These are phyloP conservation scores for Melieria crassipennis DNA, from an alignment of 2,888 invertebrate species.

Conservation along the genomic window DNA sequence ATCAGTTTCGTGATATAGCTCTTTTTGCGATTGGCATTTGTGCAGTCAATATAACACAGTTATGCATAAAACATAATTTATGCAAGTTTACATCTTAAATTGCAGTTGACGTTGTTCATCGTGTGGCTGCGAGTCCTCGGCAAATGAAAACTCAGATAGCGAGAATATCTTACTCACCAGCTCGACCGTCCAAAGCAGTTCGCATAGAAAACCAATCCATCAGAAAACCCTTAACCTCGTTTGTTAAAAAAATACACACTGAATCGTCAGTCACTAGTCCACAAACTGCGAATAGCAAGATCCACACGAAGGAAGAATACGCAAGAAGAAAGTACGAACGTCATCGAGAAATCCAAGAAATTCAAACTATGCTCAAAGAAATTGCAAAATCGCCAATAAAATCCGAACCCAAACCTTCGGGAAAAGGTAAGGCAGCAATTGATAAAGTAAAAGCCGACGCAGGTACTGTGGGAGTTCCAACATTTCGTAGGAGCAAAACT, in stretches of 20 bases:
- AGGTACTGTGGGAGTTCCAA: background rate
- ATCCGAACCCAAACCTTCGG: background rate
- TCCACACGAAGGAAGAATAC: slow-evolving; percentile 39
- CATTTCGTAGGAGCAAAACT: slow-evolving; percentile 45
- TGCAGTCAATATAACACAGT: too few species aligned
- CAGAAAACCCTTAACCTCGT: background rate
- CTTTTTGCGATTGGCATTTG: too few species aligned
- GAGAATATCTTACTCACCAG: slow-evolving; percentile 15
- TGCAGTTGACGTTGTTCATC: slow-evolving; percentile 8
- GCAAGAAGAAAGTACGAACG: slow-evolving; percentile 48
- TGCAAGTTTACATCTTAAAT: too few species aligned
- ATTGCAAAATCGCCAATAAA: slow-evolving; percentile 42
- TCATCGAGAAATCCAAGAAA: slow-evolving; percentile 49
- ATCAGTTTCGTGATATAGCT: too few species aligned
- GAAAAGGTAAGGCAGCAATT: background rate
- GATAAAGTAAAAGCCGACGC: background rate
- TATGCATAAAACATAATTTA: too few species aligned
- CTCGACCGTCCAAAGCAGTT: background rate
- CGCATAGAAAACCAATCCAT: background rate
- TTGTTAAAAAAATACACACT: background rate
- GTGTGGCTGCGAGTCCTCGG: slow-evolving; percentile 13
- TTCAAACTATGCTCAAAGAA: slow-evolving; percentile 51
- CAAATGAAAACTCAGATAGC: slow-evolving; percentile 25
- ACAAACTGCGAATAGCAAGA: background rate
- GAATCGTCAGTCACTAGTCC: background rate